These are phyloP conservation scores for Callionymus lyra DNA, from an alignment of 2,113 vertebrate genomes.

Conservation along the genomic window DNA sequence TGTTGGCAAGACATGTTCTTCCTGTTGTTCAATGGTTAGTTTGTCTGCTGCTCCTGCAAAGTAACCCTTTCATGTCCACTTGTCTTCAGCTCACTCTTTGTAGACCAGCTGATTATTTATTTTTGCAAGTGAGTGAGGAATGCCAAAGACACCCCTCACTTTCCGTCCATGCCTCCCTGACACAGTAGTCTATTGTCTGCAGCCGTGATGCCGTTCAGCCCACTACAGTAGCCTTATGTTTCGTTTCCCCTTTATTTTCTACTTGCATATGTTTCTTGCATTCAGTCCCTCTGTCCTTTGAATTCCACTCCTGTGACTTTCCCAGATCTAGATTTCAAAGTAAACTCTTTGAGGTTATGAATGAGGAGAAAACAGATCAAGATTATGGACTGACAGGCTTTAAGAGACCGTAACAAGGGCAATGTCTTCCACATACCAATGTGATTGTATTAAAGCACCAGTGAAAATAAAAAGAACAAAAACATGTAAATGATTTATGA, in stretches of 20 bases:
- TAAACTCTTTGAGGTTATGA: too few relatives aligned
- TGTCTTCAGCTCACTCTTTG: conserved; percentile 12
- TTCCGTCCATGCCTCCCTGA: conserved; percentile 9
- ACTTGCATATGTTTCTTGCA: too few relatives aligned
- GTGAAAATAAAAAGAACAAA: too few relatives aligned
- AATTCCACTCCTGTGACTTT: too few relatives aligned
- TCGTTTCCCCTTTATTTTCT: conserved; percentile 2
- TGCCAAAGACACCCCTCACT: conserved; percentile 24
- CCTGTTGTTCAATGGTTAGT: not conserved
- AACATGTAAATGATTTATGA: too few relatives aligned
- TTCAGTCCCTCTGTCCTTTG: conserved; percentile 6
- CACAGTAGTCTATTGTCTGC: conserved; percentile 38
- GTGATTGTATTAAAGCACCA: too few relatives aligned
- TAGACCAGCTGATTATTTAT: conserved; percentile 34
- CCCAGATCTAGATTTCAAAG: conserved; percentile 20
- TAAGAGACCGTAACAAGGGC: too few relatives aligned
- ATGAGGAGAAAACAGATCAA: too few relatives aligned
- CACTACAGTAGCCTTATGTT: conserved; percentile 23
- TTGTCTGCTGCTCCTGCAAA: conserved; percentile 21
- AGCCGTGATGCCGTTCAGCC: conserved; percentile 14
- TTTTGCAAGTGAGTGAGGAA: conserved; percentile 26
- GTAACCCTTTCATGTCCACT: not conserved
- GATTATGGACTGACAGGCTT: too few relatives aligned
- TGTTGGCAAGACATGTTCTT: not conserved
- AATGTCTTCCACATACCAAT: too few relatives aligned